Conservation (phyloP, 2,888 invertebrate species). For the Leptopilina myrica region DNA sequence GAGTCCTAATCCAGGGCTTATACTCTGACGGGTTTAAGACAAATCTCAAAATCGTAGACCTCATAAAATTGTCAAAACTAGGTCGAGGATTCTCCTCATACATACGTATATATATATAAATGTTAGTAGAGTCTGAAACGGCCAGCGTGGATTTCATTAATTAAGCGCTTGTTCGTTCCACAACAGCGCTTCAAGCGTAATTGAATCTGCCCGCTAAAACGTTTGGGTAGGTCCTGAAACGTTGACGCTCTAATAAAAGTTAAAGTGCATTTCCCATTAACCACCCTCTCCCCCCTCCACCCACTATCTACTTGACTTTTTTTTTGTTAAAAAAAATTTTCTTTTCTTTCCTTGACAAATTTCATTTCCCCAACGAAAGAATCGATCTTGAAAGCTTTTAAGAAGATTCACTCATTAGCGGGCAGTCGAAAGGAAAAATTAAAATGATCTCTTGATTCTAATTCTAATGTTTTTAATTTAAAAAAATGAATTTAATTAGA, state of each 20-base stretch:
- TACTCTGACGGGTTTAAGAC: not conserved
- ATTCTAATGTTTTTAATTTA: no score
- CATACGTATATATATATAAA: not conserved
- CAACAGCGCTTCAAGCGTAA: conserved; percentile 65
- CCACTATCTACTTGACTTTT: conserved; percentile 11
- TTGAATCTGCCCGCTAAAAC: conserved; percentile 64
- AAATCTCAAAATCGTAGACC: conserved; percentile 32
- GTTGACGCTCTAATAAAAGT: conserved; percentile 61
- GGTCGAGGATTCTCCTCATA: conserved; percentile 8
- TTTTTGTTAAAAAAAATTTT: not conserved
- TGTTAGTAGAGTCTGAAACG: conserved; percentile 51
- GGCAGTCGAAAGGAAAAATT: not conserved
- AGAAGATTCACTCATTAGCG: not conserved
- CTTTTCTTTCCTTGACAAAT: conserved; percentile 21
- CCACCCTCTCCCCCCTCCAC: not conserved
- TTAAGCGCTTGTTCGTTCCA: conserved; percentile 68
- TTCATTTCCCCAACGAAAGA: conserved; percentile 10
- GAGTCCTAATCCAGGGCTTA: conserved; percentile 1
- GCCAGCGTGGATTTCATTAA: conserved; percentile 70
- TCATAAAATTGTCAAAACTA: conserved; percentile 20
- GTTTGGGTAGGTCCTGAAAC: conserved; percentile 55
- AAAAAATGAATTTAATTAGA: no score
- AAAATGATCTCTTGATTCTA: not conserved
- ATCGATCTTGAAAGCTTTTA: conserved; percentile 23
- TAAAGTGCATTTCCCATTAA: conserved; percentile 54